These are phyloP conservation scores for Clitarchus hookeri DNA, from an alignment of 2,888 invertebrate genomes.

Conservation along the genomic window DNA sequence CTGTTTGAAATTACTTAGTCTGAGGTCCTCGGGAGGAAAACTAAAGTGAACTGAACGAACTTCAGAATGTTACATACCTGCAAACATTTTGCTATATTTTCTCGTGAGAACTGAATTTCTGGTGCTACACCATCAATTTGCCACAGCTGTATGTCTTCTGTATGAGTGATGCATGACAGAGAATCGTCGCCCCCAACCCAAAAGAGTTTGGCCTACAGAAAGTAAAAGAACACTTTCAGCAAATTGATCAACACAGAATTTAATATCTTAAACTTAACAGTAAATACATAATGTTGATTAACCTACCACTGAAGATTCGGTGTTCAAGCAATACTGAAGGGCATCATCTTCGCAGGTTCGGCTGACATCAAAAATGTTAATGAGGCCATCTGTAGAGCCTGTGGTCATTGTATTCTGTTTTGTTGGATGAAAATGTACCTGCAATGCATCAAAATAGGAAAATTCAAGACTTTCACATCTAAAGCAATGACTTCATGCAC, in stretches of 20 bases:
- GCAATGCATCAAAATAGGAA: conserved; percentile 31
- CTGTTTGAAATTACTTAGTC: too few relatives aligned
- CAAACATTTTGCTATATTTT: conserved; percentile 62
- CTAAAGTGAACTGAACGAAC: background rate
- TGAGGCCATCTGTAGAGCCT: conserved; percentile 81
- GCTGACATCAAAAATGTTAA: conserved; percentile 81
- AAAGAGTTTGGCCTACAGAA: conserved; percentile 30
- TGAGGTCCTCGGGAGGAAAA: background rate
- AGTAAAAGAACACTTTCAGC: background rate
- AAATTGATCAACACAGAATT: background rate
- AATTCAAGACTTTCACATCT: background rate
- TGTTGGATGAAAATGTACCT: conserved; percentile 72
- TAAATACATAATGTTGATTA: conserved; percentile 4
- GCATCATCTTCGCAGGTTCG: conserved; percentile 80
- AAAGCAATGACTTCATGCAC: background rate
- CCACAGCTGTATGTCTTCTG: conserved; percentile 73
- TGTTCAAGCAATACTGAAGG: conserved; percentile 73
- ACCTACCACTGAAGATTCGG: conserved; percentile 73
- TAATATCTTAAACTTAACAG: background rate
- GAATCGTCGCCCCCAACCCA: conserved; percentile 52
- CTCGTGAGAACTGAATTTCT: conserved; percentile 61
- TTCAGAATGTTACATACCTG: conserved; percentile 53
- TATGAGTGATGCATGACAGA: conserved; percentile 69
- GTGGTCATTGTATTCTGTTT: conserved; percentile 70
- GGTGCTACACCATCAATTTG: conserved; percentile 66